Evolutionary conservation across 2,797 vertebrate genomes (phyloP).

Genomic region (Pseudomugil tenellus): DNA sequence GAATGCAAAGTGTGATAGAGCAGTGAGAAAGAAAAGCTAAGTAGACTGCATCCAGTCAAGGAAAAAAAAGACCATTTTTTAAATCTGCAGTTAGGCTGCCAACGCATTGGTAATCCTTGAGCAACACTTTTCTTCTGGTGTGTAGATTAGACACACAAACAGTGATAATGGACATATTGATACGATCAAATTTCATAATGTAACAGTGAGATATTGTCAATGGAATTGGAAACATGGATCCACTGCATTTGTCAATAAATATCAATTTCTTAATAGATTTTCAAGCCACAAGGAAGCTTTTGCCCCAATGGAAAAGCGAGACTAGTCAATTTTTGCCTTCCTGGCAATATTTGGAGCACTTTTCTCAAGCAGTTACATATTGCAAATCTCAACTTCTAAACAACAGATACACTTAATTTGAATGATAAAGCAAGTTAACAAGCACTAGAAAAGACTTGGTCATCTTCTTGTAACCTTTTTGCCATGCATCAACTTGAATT

Average conservation of each 20-base stretch:
- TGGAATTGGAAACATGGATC: conserved; percentile 8
- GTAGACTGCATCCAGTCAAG: conserved; percentile 60
- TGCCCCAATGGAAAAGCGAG: background rate
- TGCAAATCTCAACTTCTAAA: background rate
- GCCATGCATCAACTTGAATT: background rate
- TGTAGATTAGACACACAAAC: conserved; percentile 43
- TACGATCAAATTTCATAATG: conserved; percentile 19
- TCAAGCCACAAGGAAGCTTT: background rate
- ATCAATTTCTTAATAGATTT: background rate
- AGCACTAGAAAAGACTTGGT: background rate
- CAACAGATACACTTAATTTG: background rate
- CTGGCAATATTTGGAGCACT: background rate
- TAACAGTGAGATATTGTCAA: background rate
- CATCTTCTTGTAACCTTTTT: background rate
- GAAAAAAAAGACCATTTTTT: conserved; percentile 57
- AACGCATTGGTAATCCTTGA: conserved; percentile 73
- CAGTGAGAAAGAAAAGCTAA: conserved; percentile 16
- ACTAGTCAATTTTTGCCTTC: background rate
- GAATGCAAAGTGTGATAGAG: conserved; percentile 24
- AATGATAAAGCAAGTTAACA: background rate
- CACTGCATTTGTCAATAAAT: background rate
- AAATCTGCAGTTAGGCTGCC: conserved; percentile 72
- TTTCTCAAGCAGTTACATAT: background rate
- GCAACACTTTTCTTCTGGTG: conserved; percentile 65
- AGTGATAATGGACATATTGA: conserved; percentile 8